Base-by-base conservation (phyloP, 2,113 vertebrate species). In the Setophaga coronata region DNA sequence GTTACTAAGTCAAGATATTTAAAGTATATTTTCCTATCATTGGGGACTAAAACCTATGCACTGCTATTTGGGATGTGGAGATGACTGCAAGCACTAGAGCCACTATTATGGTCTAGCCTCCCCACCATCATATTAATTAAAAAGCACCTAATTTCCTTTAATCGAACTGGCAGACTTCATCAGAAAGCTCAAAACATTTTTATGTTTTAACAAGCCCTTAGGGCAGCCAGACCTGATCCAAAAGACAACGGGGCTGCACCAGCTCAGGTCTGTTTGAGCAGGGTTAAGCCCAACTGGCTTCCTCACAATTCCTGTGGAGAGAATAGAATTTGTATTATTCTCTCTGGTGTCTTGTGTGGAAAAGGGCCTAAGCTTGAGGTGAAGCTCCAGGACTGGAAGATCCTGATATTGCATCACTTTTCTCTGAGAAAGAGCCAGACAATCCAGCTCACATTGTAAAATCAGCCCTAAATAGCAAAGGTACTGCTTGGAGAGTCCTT, bases 121-220 rank as follows among this genome's bases (percentile, higher is more conserved):
- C 56, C 21, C 34, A 66, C 53, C 50, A 80, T 4, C 43, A 2
- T 0, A 18, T 54, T 93, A 89, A 96, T 82, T 96, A 92, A 83
- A 93, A 83, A 78, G 34, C 43, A 65, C 40, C 36, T 92, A 19
- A 86, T 73, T 57, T 86, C 71, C 90, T 53, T 77, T 88, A 73
- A 66, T 74, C 14, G 6, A 81, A 36, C 34, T 2, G 6, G 65
- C 50, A 85, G 53, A 47, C 89, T 84, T 72, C 73, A 74, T n/a
- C 42, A 82, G 65, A 82, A 82, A 91, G 64, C 56, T 78, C 38
- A 47, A 20, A 86, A 76, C 2, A 7, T 31, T 69, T 72, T 53
- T 4, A 76, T 53, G 45, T 72, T 91, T 77, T 79, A 80, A 47
- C 12, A 64, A 4, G 20, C 64, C 71, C 31, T 60, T 31, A 31